phyloP scores from a whole-genome alignment of 2,113 vertebrate genomes.

The Tupaia tana region DNA sequence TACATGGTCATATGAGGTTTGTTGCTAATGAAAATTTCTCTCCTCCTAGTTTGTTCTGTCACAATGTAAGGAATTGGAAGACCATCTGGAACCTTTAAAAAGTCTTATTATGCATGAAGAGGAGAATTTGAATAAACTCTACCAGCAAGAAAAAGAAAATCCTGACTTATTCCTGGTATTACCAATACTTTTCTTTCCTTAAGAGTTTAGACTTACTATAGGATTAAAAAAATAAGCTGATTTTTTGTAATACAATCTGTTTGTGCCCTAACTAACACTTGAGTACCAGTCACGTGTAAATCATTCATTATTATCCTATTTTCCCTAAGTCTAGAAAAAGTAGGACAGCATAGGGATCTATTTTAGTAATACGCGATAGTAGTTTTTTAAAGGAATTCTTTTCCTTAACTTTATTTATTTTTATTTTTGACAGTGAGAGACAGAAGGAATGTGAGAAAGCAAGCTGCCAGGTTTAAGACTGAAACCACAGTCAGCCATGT shows the following conservation, averaged over 20 bases:
- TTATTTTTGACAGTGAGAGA: too few relatives aligned
- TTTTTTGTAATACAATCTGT: neutral
- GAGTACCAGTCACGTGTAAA: neutral
- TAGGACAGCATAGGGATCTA: neutral
- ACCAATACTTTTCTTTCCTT: conserved; percentile 51
- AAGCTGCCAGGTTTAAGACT: too few relatives aligned
- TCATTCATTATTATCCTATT: neutral
- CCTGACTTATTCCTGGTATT: conserved; percentile 81
- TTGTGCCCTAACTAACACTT: neutral
- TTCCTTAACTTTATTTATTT: neutral
- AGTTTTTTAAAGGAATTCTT: conserved; percentile 15
- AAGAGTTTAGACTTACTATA: neutral
- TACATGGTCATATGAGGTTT: neutral
- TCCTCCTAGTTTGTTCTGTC: conserved; percentile 83
- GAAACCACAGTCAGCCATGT: too few relatives aligned
- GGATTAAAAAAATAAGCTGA: conserved; percentile 31
- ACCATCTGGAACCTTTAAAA: conserved; percentile 87
- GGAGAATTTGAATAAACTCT: conserved; percentile 83
- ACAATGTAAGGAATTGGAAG: conserved; percentile 88
- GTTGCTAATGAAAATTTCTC: conserved; percentile 62
- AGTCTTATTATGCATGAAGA: conserved; percentile 85
- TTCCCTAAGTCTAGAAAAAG: neutral
- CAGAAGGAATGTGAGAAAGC: too few relatives aligned
- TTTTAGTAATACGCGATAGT: neutral
- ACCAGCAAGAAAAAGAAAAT: conserved; percentile 71